phyloP scores from a whole-genome alignment of 2,888 invertebrate genomes.

The Temnothorax unifasciatus region DNA sequence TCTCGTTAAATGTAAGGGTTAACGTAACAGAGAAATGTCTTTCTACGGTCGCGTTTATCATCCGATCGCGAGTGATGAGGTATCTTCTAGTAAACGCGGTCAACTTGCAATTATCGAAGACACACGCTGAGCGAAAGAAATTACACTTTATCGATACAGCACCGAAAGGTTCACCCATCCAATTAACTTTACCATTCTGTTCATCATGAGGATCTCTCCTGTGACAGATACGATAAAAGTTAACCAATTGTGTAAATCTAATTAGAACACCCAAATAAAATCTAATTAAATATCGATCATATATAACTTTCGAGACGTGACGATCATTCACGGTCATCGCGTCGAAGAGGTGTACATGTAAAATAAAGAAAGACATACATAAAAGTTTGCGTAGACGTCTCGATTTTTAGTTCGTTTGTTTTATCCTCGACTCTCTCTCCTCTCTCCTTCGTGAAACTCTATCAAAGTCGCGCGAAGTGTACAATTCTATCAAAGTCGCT shows the following conservation, averaged over 20 bases:
- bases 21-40: conserved; percentile 21
- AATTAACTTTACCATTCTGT: conserved; percentile 23
- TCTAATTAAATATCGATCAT: conserved; percentile 30
- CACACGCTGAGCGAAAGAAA: conserved; percentile 29
- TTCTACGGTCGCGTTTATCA: conserved; percentile 23
- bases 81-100: not conserved
- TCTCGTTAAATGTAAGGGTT: not conserved
- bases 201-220: not conserved
- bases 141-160: conserved; percentile 31
- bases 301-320: not conserved
- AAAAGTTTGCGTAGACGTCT: not conserved
- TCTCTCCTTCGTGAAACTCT: not conserved
- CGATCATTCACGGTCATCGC: not conserved
- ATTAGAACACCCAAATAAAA: conserved; percentile 5
- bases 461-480: not conserved
- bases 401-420: not conserved
- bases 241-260: not conserved
- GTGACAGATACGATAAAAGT: conserved; percentile 7
- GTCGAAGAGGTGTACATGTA: not conserved
- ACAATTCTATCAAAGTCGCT: conserved; percentile 10
- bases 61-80: conserved; percentile 1
- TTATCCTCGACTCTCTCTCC: not conserved
- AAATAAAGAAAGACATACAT: not conserved
- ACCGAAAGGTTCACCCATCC: conserved; percentile 16
- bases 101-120: conserved; percentile 23